Evolutionary conservation across 2,888 invertebrate species (phyloP), one percentile per base, ranked within the genome.

Genomic region (Rhorus exstirpatorius): DNA sequence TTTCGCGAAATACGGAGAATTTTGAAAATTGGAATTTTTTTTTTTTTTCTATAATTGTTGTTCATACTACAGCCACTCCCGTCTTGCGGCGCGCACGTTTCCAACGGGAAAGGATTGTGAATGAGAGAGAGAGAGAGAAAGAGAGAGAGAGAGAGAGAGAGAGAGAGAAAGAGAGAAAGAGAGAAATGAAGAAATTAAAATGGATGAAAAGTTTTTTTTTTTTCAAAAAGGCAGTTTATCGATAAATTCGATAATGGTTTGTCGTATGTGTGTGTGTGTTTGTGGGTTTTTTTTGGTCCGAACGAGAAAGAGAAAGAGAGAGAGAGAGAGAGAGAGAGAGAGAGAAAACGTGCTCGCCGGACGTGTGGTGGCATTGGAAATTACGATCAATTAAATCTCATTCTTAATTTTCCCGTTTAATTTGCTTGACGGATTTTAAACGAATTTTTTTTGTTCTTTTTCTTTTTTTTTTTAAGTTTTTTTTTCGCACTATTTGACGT

Each of bases 281-380:
- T 38, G 12, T 68, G 35, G 6, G 8, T 24, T 38, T 41, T 38
- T 35, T 55, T 24, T 10, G 14, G 55, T 8, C 21, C 8, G 21
- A 8, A 38, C 17, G 21, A n/a, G 12, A 35, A 41, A 17, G 26
- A 17, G n/a, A 14, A 35, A 35, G 68, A 53, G 53, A 53, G 51
- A 21, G 21, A 21, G 21, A 53, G 38, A 35, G 53, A 68, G 41
- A 63, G 46, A 79, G 68, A 79, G 74, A 75, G 70, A 26, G n/a
- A 49, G 31, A 17, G 65, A 55, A 63, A 53, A 78, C 68, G 78
- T 68, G 44, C 68, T 55, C 55, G 55, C 78, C 53, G 68, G 78
- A 74, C 61, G 77, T 55, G 76, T 19, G 21, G 78, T 78, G 81
- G 68, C 61, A 21, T 72, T 35, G 19, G 41, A 63, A 74, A 63